A percentile compares a stretch with the other conserved stretches of the same genome.
Evolutionary conservation across 2,888 invertebrate genomes (phyloP).

Genomic region (Pollenia griseotomentosa): DNA sequence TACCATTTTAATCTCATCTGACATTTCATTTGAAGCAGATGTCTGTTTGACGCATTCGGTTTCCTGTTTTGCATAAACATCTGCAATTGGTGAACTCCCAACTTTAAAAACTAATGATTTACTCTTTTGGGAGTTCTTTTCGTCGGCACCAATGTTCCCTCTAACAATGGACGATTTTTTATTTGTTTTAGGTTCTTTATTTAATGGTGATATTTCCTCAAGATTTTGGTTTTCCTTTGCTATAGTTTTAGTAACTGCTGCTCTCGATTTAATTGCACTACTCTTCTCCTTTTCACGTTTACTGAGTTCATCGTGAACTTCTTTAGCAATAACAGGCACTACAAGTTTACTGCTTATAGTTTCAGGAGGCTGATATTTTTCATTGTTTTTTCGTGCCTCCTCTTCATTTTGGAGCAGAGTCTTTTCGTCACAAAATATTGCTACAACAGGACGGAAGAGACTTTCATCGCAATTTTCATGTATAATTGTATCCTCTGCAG

Average conservation of each 20-base stretch:
- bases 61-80: not conserved
- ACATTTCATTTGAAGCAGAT: not conserved
- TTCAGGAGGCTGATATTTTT: constrained; percentile 79
- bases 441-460: constrained; percentile 88
- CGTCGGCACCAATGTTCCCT: not conserved
- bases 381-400: constrained; percentile 74
- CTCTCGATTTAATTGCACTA: constrained; percentile 14
- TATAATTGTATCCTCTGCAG: constrained; percentile 83
- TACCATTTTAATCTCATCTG: not conserved
- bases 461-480: constrained; percentile 89
- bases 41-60: not conserved
- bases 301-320: constrained; percentile 80
- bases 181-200: constrained; percentile 49
- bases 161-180: not conserved
- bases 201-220: constrained; percentile 45
- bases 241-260: not conserved
- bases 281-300: constrained; percentile 78
- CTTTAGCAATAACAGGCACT: constrained; percentile 84
- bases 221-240: constrained; percentile 50
- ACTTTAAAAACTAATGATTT: not conserved
- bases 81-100: not conserved
- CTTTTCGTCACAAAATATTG: constrained; percentile 84
- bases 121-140: constrained; percentile 33
- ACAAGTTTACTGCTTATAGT: constrained; percentile 81
- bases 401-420: constrained; percentile 75